phyloP scores from a whole-genome alignment of 1,140 invertebrate species.

The Brachionus rubens region DNA sequence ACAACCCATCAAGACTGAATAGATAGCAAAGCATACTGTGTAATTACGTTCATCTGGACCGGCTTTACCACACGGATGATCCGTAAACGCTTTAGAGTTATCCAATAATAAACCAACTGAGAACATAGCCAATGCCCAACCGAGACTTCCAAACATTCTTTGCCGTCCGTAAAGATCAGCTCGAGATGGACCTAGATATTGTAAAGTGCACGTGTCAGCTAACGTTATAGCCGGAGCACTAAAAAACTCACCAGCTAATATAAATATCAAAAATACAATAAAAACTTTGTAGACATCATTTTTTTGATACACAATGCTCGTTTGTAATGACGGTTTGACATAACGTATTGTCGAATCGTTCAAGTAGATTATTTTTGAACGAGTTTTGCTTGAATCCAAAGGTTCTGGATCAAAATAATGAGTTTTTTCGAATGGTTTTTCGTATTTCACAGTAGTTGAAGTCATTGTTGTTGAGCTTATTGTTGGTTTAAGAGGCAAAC shows the following conservation, averaged over 20 bases:
- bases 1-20: slow-evolving; percentile 91
- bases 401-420: slow-evolving; percentile 31
- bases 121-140: slow-evolving; percentile 97
- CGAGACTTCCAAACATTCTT: slow-evolving; percentile 94
- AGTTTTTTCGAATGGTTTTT: background rate
- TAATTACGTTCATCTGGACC: slow-evolving; percentile 84
- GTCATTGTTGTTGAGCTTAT: background rate
- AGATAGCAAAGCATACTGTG: slow-evolving; percentile 95
- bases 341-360: background rate
- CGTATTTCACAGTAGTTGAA: background rate
- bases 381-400: slow-evolving; percentile 12
- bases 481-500: too few relatives aligned
- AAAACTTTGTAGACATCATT: slow-evolving; percentile 93
- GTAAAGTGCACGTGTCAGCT: slow-evolving; percentile 74
- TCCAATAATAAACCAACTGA: slow-evolving; percentile 90
- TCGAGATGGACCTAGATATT: slow-evolving; percentile 78
- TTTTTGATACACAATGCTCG: slow-evolving; percentile 80
- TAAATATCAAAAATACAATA: slow-evolving; percentile 79
- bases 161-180: slow-evolving; percentile 86
- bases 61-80: slow-evolving; percentile 70
- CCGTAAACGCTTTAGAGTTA: slow-evolving; percentile 82
- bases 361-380: slow-evolving; percentile 28
- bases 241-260: slow-evolving; percentile 94
- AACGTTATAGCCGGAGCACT: slow-evolving; percentile 91
- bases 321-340: slow-evolving; percentile 72